These are phyloP conservation scores for Neopipo cinnamomea DNA, from an alignment of 2,113 vertebrate species.

Conservation along the genomic window DNA sequence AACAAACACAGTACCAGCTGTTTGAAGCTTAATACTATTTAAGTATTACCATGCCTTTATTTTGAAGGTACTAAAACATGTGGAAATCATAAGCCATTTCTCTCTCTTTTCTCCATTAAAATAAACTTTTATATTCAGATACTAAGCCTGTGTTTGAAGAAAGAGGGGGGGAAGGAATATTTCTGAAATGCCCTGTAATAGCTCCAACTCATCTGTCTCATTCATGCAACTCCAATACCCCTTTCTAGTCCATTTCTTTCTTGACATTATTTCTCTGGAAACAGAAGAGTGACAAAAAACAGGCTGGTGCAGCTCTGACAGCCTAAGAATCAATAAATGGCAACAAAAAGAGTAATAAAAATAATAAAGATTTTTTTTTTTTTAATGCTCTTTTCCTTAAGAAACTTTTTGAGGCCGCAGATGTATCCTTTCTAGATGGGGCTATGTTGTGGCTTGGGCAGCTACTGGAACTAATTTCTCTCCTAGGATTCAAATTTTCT, in stretches of 20 bases:
- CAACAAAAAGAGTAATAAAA: not conserved
- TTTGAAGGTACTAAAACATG: slow-evolving; percentile 63
- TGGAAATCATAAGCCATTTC: slow-evolving; percentile 66
- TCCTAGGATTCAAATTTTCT: slow-evolving; percentile 6
- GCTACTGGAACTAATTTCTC: slow-evolving; percentile 34
- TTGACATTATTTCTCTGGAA: not conserved
- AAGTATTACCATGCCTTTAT: slow-evolving; percentile 72
- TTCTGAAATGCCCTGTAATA: slow-evolving; percentile 39
- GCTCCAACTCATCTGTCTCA: slow-evolving; percentile 63
- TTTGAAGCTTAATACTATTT: slow-evolving; percentile 72
- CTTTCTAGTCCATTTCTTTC: not conserved
- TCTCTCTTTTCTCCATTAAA: slow-evolving; percentile 27
- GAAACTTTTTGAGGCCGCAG: not conserved
- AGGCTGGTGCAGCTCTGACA: not conserved
- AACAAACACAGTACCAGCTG: slow-evolving; percentile 80
- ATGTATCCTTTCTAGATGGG: not conserved
- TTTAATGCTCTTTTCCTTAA: not conserved
- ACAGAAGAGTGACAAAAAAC: not conserved
- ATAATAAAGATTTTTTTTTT: not conserved
- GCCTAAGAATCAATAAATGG: not conserved
- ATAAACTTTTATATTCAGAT: slow-evolving; percentile 48
- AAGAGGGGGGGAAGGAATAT: not conserved
- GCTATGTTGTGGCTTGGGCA: not conserved
- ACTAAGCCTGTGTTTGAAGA: slow-evolving; percentile 41
- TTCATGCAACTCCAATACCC: slow-evolving; percentile 25